Evolutionary conservation across 2,797 vertebrate genomes (phyloP).

Genomic region (Ctenopoma kingsleyae): DNA sequence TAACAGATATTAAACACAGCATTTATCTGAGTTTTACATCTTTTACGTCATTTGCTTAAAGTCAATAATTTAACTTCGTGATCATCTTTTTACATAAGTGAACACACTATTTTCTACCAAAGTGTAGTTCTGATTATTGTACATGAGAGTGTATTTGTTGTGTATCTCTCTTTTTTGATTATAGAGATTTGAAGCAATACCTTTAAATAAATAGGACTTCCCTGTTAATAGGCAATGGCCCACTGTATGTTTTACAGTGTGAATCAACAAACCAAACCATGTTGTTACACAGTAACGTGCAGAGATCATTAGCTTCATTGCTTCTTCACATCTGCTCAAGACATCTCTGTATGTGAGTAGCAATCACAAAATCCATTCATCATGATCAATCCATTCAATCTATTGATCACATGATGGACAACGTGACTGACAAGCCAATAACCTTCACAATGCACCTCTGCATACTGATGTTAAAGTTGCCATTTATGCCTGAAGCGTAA

Average conservation of each 20-base stretch:
- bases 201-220: background rate
- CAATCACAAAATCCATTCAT: slow-evolving; percentile 51
- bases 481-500: slow-evolving; percentile 32
- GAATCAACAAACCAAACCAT: slow-evolving; percentile 1
- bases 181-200: background rate
- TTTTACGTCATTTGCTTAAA: no score
- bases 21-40: no score
- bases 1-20: no score
- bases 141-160: no score
- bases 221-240: background rate
- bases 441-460: slow-evolving; percentile 32
- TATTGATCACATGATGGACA: slow-evolving; percentile 48
- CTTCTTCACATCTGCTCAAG: slow-evolving; percentile 10
- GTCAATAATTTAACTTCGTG: no score
- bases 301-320: slow-evolving; percentile 16
- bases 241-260: slow-evolving; percentile 9
- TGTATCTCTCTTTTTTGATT: no score
- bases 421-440: slow-evolving; percentile 41
- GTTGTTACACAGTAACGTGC: slow-evolving; percentile 2
- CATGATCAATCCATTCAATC: slow-evolving; percentile 34
- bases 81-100: no score
- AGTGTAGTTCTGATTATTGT: no score
- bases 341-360: slow-evolving; percentile 28
- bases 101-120: no score
- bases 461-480: slow-evolving; percentile 41